phyloP scores from a whole-genome alignment of 2,113 vertebrate species.

The Phrynocephalus versicolor region DNA sequence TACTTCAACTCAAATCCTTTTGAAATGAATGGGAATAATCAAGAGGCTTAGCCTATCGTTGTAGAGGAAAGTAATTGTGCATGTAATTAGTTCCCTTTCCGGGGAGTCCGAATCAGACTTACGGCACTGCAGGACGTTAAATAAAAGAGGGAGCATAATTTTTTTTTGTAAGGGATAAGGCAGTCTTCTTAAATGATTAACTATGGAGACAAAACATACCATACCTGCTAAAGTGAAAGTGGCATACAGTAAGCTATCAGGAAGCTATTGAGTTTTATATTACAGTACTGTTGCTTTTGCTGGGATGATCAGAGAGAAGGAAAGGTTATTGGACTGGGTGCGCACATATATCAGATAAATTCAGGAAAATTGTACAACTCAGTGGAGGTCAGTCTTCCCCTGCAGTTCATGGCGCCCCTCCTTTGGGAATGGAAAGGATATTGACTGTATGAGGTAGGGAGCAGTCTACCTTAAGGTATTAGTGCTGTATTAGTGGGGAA shows the following conservation, averaged over 20 bases:
- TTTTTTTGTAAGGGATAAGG: constrained; percentile 4
- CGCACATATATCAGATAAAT: too few relatives aligned
- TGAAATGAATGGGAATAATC: constrained; percentile 40
- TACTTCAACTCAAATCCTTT: constrained; percentile 29
- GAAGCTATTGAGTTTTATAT: not conserved
- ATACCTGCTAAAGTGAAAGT: not conserved
- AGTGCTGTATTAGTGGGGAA: not conserved
- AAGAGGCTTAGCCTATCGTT: constrained; percentile 33
- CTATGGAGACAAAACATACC: not conserved
- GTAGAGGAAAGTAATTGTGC: constrained; percentile 66
- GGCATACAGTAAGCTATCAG: not conserved
- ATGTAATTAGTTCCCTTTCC: constrained; percentile 59
- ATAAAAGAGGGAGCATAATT: constrained; percentile 20
- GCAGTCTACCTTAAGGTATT: not conserved
- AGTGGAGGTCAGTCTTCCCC: too few relatives aligned
- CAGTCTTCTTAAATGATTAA: not conserved
- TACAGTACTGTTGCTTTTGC: not conserved
- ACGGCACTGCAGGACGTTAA: constrained; percentile 19
- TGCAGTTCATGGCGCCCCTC: too few relatives aligned
- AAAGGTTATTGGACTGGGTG: too few relatives aligned
- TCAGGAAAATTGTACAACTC: too few relatives aligned
- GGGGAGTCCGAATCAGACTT: constrained; percentile 30
- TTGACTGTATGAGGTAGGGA: not conserved
- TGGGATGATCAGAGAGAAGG: too few relatives aligned
- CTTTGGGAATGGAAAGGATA: too few relatives aligned